phyloP scores from a whole-genome alignment of 2,888 invertebrate species.

The Timema podura region DNA sequence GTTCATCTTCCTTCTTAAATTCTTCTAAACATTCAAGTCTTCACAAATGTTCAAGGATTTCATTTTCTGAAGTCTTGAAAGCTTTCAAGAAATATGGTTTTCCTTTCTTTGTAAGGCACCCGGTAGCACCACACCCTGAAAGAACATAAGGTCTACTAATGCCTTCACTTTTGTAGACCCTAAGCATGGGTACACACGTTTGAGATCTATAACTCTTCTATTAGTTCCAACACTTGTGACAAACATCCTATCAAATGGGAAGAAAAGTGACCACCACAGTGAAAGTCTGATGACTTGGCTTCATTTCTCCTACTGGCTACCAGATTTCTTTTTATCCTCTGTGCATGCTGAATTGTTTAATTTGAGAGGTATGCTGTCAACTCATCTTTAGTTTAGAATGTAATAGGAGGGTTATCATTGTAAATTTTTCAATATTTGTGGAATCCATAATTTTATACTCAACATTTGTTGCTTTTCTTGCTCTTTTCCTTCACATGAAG shows the following conservation, averaged over 20 bases:
- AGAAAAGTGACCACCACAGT: slow-evolving; percentile 17
- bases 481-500: background rate
- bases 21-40: background rate
- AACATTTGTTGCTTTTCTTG: background rate
- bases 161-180: background rate
- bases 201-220: background rate
- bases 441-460: background rate
- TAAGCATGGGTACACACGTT: background rate
- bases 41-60: background rate
- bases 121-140: background rate
- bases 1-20: slow-evolving; percentile 1
- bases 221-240: slow-evolving; percentile 17
- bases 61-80: background rate
- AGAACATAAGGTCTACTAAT: background rate
- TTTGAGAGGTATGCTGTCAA: background rate
- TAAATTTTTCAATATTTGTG: slow-evolving; percentile 5
- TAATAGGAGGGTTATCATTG: background rate
- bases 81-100: background rate
- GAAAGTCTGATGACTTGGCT: slow-evolving; percentile 12
- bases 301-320: background rate
- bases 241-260: slow-evolving; percentile 19
- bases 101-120: slow-evolving; percentile 4
- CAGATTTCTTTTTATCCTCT: background rate
- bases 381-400: background rate
- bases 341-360: background rate